These are phyloP conservation scores for Tribolium madens DNA, from an alignment of 1,140 invertebrate species.

Conservation along the genomic window DNA sequence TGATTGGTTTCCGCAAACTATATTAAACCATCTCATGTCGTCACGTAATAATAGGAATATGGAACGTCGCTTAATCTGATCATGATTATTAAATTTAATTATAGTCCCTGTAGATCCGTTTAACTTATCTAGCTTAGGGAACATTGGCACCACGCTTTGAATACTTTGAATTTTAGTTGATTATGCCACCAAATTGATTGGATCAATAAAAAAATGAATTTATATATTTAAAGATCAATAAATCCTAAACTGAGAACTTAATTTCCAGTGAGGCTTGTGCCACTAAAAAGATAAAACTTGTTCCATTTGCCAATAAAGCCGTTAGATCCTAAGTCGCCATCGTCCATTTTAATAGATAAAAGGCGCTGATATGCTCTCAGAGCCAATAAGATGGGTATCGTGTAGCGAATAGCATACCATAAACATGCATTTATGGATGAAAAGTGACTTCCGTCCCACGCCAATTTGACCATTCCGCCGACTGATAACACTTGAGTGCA, in stretches of 20 bases:
- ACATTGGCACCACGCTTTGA: slow-evolving; percentile 34
- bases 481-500: slow-evolving; percentile 5
- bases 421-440: slow-evolving; percentile 28
- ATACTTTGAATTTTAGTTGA: not conserved
- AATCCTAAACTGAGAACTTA: not conserved
- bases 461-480: not conserved
- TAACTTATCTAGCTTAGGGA: slow-evolving; percentile 41
- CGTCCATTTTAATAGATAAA: slow-evolving; percentile 25
- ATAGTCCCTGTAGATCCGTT: slow-evolving; percentile 32
- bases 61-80: slow-evolving; percentile 42
- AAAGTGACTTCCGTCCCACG: slow-evolving; percentile 21
- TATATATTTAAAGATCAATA: too few relatives aligned
- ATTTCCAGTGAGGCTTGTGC: not conserved
- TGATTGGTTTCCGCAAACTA: not conserved
- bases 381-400: slow-evolving; percentile 12
- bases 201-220: too few relatives aligned
- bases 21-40: slow-evolving; percentile 26
- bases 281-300: slow-evolving; percentile 26
- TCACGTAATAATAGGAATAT: slow-evolving; percentile 35
- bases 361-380: slow-evolving; percentile 6
- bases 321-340: slow-evolving; percentile 20
- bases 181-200: not conserved
- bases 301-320: slow-evolving; percentile 15
- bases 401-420: slow-evolving; percentile 7
- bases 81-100: slow-evolving; percentile 42